Conservation (phyloP, 1,140 invertebrate species). For the Eurytemora carolleeae region DNA sequence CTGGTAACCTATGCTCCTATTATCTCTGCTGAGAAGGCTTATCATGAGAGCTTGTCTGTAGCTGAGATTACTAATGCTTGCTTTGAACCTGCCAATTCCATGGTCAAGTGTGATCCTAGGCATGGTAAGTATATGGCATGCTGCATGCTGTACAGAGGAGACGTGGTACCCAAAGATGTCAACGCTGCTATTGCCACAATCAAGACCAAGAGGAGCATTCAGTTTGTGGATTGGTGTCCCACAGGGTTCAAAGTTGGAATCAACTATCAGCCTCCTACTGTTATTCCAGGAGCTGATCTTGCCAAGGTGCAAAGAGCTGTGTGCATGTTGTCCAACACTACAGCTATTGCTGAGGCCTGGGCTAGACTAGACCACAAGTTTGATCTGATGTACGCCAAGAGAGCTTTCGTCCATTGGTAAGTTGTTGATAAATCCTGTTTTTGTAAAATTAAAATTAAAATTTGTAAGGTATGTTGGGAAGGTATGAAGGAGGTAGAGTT, state of each 20-base stretch:
- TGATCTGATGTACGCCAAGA: conserved; percentile 39
- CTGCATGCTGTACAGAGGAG: conserved; percentile 58
- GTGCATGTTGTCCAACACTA: conserved; percentile 58
- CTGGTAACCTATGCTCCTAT: conserved; percentile 58
- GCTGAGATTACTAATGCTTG: conserved; percentile 58
- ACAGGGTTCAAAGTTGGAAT: conserved; percentile 45
- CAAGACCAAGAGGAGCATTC: conserved; percentile 55
- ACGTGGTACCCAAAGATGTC: conserved; percentile 61
- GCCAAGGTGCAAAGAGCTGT: conserved; percentile 40
- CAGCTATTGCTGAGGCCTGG: conserved; percentile 44
- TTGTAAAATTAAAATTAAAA: too few relatives aligned
- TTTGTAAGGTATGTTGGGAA: too few relatives aligned
- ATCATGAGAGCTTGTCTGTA: conserved; percentile 51
- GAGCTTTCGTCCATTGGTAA: conserved; percentile 53
- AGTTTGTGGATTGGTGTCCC: conserved; percentile 62
- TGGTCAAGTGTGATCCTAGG: conserved; percentile 52
- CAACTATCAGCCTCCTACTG: conserved; percentile 35
- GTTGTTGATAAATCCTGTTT: too few relatives aligned
- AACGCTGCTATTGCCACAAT: conserved; percentile 64
- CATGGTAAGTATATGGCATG: conserved; percentile 56
- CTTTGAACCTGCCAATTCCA: conserved; percentile 61
- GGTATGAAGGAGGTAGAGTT: too few relatives aligned
- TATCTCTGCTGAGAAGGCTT: conserved; percentile 45
- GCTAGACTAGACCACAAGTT: conserved; percentile 36
- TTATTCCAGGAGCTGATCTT: conserved; percentile 36